Evolutionary conservation across 2,113 vertebrate species (phyloP).

Genomic region (Mesembrinibis cayennensis): DNA sequence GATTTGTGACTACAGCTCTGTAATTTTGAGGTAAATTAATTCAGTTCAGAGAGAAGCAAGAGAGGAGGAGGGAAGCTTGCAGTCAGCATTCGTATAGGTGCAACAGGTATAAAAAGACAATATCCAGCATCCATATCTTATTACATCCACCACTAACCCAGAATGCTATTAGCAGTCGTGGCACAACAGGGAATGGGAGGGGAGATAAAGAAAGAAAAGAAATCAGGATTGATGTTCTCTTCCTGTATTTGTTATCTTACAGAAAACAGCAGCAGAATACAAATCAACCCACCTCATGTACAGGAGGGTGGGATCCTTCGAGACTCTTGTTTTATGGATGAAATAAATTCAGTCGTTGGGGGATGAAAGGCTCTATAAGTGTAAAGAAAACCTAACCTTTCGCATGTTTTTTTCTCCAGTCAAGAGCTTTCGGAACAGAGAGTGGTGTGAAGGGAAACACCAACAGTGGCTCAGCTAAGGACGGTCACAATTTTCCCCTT

Average conservation of each 20-base stretch:
- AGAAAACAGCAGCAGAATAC: conserved; percentile 49
- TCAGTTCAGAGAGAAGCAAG: background rate
- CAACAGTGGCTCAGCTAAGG: background rate
- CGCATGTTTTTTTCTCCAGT: background rate
- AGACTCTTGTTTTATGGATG: conserved; percentile 11
- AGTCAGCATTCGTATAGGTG: background rate
- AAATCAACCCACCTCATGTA: conserved; percentile 23
- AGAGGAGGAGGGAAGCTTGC: background rate
- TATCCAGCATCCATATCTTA: conserved; percentile 30
- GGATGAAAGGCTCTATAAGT: background rate
- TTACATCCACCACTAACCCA: conserved; percentile 40
- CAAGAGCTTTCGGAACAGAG: background rate
- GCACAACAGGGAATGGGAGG: conserved; percentile 39
- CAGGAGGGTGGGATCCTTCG: background rate
- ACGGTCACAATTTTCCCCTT: background rate
- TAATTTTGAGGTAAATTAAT: conserved; percentile 26
- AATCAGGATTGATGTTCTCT: conserved; percentile 60
- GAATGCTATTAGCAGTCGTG: conserved; percentile 48
- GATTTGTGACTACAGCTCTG: conserved; percentile 31
- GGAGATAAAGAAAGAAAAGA: conserved; percentile 50
- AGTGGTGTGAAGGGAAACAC: background rate
- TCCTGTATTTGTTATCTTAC: conserved; percentile 64
- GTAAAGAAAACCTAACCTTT: background rate
- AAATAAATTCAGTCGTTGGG: background rate
- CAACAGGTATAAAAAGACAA: conserved; percentile 46